Evolutionary conservation across 2,888 invertebrate genomes (phyloP).

Genomic region (Sycophila texana): DNA sequence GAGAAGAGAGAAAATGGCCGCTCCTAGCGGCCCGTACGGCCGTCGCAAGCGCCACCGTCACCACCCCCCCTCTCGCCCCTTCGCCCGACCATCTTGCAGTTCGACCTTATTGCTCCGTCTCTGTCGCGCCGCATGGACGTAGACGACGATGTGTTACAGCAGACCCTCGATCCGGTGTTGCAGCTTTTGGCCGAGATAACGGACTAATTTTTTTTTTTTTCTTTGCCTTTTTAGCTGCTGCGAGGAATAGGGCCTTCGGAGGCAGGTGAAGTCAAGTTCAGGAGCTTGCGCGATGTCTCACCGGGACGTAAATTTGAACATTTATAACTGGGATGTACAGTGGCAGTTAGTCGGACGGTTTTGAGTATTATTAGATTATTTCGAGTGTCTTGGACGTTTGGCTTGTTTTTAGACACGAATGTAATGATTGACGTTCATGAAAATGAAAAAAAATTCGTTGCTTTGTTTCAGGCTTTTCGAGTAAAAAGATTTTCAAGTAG

Average conservation of each 20-base stretch:
- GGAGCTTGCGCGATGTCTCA: no score
- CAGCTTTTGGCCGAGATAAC: no score
- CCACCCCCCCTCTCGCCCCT: not conserved
- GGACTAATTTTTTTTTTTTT: no score
- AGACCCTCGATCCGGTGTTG: no score
- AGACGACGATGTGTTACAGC: not conserved
- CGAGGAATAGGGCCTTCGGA: no score
- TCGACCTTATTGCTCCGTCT: not conserved
- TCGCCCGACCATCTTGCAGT: not conserved
- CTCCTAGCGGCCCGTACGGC: slow-evolving; percentile 13
- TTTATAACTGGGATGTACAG: no score
- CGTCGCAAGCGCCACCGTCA: slow-evolving; percentile 49
- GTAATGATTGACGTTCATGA: slow-evolving; percentile 7
- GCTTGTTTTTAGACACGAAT: not conserved
- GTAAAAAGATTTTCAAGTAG: slow-evolving; percentile 7
- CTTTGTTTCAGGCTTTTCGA: not conserved
- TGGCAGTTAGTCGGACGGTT: no score
- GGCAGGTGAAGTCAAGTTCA: no score
- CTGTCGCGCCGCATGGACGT: not conserved
- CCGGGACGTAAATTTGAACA: no score
- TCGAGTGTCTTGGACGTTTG: slow-evolving; percentile 16
- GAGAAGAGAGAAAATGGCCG: slow-evolving; percentile 58
- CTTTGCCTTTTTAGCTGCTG: no score
- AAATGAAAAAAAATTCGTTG: not conserved
- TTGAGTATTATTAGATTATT: slow-evolving; percentile 34